Percentiles rank a stretch among this genome's conserved stretches.
phyloP scores from a whole-genome alignment of 2,888 invertebrate genomes.

The Drosophila paracracens region DNA sequence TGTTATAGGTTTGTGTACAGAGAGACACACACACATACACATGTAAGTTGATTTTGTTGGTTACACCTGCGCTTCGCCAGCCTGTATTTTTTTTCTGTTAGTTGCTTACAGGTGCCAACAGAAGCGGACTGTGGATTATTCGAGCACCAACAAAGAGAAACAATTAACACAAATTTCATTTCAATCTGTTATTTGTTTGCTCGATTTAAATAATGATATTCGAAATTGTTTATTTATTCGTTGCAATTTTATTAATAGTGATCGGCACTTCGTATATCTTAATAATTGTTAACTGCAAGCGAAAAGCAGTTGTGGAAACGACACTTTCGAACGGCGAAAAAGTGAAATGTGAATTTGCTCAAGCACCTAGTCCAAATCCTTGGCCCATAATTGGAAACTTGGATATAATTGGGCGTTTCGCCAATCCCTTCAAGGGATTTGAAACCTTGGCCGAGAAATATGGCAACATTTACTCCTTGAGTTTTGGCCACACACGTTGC shows the following conservation, averaged over 20 bases:
- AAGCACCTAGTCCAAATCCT: constrained; percentile 89
- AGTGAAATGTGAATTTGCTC: constrained; percentile 11
- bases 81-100: constrained; percentile 17
- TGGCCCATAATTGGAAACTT: constrained; percentile 90
- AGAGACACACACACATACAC: background rate
- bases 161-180: background rate
- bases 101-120: constrained; percentile 19
- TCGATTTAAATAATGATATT: constrained; percentile 22
- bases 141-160: background rate
- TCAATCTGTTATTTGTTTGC: background rate
- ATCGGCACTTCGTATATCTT: constrained; percentile 20
- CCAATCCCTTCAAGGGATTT: constrained; percentile 90
- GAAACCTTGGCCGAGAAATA: constrained; percentile 88
- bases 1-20: background rate
- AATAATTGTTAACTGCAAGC: constrained; percentile 42
- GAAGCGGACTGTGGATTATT: background rate
- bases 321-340: constrained; percentile 18
- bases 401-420: constrained; percentile 88
- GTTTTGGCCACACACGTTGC: constrained; percentile 89
- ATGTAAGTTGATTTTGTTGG: background rate
- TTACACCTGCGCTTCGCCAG: constrained; percentile 14
- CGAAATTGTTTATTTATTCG: background rate
- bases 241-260: constrained; percentile 12
- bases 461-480: constrained; percentile 90
- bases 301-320: constrained; percentile 28